These are phyloP conservation scores for Habropoda laboriosa DNA, from an alignment of 1,140 invertebrate species.

Conservation along the genomic window DNA sequence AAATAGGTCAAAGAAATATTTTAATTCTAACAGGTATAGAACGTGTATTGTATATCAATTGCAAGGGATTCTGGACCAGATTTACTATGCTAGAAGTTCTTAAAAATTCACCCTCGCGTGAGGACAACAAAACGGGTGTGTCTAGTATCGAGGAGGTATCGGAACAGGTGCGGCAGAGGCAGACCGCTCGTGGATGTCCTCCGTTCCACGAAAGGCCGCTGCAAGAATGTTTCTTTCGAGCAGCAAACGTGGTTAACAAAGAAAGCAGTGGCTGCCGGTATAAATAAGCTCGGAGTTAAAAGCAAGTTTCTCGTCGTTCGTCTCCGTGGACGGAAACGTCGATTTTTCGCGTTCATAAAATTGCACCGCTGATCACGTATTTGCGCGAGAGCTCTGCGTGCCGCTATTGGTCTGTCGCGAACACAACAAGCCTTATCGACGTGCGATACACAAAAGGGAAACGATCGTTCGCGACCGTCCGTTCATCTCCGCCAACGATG, in stretches of 20 bases:
- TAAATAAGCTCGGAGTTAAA: neutral
- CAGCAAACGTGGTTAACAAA: neutral
- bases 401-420: neutral
- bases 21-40: too few relatives aligned
- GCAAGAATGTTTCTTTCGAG: constrained; percentile 2
- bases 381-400: neutral
- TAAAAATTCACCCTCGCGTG: too few relatives aligned
- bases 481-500: constrained; percentile 6
- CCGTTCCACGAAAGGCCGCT: constrained; percentile 12
- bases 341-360: neutral
- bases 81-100: too few relatives aligned
- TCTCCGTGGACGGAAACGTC: neutral
- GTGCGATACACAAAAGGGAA: constrained; percentile 12
- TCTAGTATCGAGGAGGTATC: constrained; percentile 48
- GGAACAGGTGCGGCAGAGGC: constrained; percentile 58
- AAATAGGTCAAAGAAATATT: too few relatives aligned
- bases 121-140: constrained; percentile 38
- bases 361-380: neutral
- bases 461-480: constrained; percentile 12
- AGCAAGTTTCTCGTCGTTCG: neutral
- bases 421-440: constrained; percentile 15
- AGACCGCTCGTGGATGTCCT: constrained; percentile 1
- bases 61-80: too few relatives aligned
- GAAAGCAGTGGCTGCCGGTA: neutral
- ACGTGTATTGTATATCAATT: too few relatives aligned